Percentiles rank a stretch among this genome's conserved stretches.
These are phyloP conservation scores for Dermatemys mawii DNA, from an alignment of 2,113 vertebrate genomes.

Conservation along the genomic window DNA sequence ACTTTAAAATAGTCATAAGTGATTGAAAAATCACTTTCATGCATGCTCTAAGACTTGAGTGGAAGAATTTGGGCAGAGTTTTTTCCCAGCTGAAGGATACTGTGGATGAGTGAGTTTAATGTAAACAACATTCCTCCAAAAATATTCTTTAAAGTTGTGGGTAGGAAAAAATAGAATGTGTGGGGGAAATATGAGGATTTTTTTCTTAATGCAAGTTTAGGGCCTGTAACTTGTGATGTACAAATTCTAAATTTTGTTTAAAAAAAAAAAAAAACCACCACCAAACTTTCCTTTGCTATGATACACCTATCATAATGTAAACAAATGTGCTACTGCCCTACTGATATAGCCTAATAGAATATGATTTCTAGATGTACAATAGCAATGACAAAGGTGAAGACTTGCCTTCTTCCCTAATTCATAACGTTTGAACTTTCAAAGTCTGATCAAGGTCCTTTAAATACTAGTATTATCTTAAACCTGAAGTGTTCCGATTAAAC, in stretches of 20 bases:
- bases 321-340: too few species aligned
- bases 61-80: neutral
- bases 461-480: neutral
- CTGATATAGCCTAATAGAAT: too few species aligned
- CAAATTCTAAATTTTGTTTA: too few species aligned
- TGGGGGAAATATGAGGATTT: too few species aligned
- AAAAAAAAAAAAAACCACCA: too few species aligned
- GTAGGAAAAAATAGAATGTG: too few species aligned
- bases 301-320: too few species aligned
- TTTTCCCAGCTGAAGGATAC: neutral
- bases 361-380: too few species aligned
- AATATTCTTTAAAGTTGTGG: neutral
- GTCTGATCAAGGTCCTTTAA: rapidly evolving
- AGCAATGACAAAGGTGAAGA: neutral
- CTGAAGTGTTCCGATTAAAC: neutral
- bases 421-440: neutral
- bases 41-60: neutral
- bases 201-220: too few species aligned
- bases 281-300: too few species aligned
- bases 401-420: rapidly evolving
- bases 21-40: too few species aligned
- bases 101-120: neutral
- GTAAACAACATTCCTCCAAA: neutral
- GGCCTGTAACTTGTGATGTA: too few species aligned
- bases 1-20: neutral